Conservation (phyloP, 2,113 vertebrate species). For the Anser brachyrhynchus region DNA sequence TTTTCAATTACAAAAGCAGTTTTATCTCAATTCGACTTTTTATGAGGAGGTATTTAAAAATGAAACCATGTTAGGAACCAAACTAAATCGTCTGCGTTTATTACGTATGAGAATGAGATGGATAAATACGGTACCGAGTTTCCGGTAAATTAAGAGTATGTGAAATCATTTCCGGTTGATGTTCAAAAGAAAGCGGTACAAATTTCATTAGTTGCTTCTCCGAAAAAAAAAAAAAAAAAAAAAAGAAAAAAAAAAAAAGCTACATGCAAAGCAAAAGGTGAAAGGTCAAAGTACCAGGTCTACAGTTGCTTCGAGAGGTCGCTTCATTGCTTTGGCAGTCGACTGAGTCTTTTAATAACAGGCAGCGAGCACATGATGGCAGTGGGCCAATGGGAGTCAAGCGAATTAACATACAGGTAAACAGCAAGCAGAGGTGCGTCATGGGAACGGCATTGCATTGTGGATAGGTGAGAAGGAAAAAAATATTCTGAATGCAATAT, state of each 20-base stretch:
- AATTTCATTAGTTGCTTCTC: constrained; percentile 96
- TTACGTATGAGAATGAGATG: constrained; percentile 82
- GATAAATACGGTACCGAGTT: constrained; percentile 76
- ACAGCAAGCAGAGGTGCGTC: constrained; percentile 99
- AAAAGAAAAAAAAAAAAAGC: constrained; percentile 75
- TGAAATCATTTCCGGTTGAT: constrained; percentile 77
- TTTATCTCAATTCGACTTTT: constrained; percentile 76
- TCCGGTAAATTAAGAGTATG: constrained; percentile 76
- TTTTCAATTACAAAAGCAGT: constrained; percentile 74
- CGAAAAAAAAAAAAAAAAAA: constrained; percentile 79
- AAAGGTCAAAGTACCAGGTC: constrained; percentile 99
- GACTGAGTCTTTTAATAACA: constrained; percentile 99
- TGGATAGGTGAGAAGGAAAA: constrained; percentile 99
- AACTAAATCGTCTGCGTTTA: constrained; percentile 71
- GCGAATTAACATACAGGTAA: constrained; percentile 99
- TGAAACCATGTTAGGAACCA: constrained; percentile 87
- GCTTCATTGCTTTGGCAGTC: constrained; percentile 99
- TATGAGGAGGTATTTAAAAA: constrained; percentile 82
- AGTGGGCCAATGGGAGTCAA: constrained; percentile 99
- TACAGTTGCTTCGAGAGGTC: constrained; percentile 99
- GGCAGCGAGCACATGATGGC: constrained; percentile 99
- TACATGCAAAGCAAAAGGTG: constrained; percentile 99
- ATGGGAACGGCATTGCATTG: constrained; percentile 99
- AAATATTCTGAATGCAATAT: constrained; percentile 99
- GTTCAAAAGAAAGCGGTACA: constrained; percentile 81